Evolutionary conservation across 2,797 vertebrate species (phyloP).

Genomic region (Sebastiscus albofasciatus): DNA sequence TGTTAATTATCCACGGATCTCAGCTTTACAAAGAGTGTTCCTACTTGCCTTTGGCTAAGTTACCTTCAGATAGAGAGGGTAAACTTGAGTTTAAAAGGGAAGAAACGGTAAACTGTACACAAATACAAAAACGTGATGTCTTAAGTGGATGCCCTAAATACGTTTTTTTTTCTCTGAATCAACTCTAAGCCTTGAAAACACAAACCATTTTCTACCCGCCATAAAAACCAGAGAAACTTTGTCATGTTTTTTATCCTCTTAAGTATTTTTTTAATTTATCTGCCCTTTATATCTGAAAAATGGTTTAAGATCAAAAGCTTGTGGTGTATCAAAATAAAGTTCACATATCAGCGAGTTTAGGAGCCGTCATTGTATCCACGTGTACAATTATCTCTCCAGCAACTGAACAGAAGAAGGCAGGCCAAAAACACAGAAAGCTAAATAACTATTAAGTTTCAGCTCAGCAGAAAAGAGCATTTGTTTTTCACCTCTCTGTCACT

Average conservation of each 20-base stretch:
- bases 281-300: not conserved
- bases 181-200: not conserved
- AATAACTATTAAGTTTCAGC: slow-evolving; percentile 8
- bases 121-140: slow-evolving; percentile 16
- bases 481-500: slow-evolving; percentile 9
- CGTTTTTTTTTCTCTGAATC: not conserved
- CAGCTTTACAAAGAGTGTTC: slow-evolving; percentile 78
- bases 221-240: not conserved
- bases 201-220: not conserved
- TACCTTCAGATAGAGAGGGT: slow-evolving; percentile 56
- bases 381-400: not conserved
- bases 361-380: not conserved
- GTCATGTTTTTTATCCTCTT: not conserved
- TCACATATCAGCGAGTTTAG: not conserved
- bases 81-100: slow-evolving; percentile 36
- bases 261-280: not conserved
- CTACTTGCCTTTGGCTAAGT: slow-evolving; percentile 69
- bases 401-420: not conserved
- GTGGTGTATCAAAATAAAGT: not conserved
- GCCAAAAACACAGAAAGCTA: not conserved
- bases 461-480: slow-evolving; percentile 28
- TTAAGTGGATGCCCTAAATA: slow-evolving; percentile 3
- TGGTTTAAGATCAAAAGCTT: not conserved
- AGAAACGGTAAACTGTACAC: not conserved
- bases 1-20: slow-evolving; percentile 85